Evolutionary conservation across 2,113 vertebrate genomes (phyloP).

Genomic region (Cebidichthys violaceus): DNA sequence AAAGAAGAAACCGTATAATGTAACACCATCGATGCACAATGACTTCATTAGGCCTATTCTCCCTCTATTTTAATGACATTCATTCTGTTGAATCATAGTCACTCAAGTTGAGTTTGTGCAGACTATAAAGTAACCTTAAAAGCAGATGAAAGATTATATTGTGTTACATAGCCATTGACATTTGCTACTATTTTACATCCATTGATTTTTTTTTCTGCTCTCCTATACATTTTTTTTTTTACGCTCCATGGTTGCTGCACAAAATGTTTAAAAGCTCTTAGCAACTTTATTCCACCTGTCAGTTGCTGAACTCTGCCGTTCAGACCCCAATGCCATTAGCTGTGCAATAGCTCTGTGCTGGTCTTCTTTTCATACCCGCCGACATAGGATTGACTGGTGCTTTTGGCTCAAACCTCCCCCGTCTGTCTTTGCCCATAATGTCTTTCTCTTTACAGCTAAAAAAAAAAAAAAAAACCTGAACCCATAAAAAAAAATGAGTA

Average conservation of each 20-base stretch:
- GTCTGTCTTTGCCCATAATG: constrained; percentile 26
- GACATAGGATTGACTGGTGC: constrained; percentile 44
- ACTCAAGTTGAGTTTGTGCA: neutral
- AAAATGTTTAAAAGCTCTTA: constrained; percentile 31
- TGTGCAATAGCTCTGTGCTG: constrained; percentile 56
- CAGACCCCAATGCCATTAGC: constrained; percentile 42
- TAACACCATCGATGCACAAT: neutral
- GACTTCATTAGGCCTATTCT: neutral
- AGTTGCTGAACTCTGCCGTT: constrained; percentile 39
- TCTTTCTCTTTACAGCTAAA: constrained; percentile 19
- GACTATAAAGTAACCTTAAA: neutral
- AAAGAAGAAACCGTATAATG: neutral
- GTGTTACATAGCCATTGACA: neutral
- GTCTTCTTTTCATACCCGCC: constrained; percentile 49
- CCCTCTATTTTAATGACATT: neutral
- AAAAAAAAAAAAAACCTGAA: constrained; percentile 10
- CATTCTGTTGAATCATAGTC: neutral
- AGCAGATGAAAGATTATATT: neutral
- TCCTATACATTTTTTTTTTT: constrained; percentile 1
- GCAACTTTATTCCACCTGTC: constrained; percentile 44
- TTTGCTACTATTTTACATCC: neutral
- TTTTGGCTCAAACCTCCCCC: constrained; percentile 54
- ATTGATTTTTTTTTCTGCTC: neutral
- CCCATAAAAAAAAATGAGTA: constrained; percentile 40
- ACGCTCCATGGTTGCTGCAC: constrained; percentile 2